Percentiles rank a stretch among this genome's conserved stretches.
Conservation (phyloP, 2,888 invertebrate species). For the Stenodema calcarata region DNA sequence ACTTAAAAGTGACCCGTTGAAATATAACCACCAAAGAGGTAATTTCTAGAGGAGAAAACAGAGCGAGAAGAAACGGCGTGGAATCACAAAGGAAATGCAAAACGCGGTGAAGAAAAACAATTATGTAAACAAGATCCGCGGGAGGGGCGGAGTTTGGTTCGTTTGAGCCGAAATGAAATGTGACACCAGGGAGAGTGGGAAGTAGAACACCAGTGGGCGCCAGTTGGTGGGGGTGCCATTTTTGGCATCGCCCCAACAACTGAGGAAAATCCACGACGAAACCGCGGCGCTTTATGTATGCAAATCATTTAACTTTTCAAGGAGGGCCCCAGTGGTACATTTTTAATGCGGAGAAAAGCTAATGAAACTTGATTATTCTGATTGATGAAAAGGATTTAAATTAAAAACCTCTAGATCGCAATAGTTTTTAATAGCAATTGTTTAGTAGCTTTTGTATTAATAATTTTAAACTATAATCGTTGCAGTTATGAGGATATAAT, state of each 20-base stretch:
- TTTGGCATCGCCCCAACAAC: constrained; percentile 28
- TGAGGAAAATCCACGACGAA: background rate
- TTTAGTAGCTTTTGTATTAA: too few species aligned
- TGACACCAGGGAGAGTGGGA: background rate
- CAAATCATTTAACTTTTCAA: constrained; percentile 32
- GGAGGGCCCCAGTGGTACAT: background rate
- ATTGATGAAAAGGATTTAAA: too few species aligned
- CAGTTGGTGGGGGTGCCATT: background rate
- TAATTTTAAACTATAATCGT: too few species aligned
- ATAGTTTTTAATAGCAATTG: too few species aligned
- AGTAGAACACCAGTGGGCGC: background rate
- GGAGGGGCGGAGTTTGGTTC: background rate
- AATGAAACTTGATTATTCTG: too few species aligned
- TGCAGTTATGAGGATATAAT: too few species aligned
- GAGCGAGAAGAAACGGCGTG: background rate
- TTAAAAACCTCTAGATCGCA: too few species aligned
- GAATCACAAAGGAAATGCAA: constrained; percentile 9
- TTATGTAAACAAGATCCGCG: constrained; percentile 37
- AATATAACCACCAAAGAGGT: background rate
- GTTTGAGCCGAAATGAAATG: constrained; percentile 41
- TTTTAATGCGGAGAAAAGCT: background rate
- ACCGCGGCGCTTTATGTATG: constrained; percentile 32
- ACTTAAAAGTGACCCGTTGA: background rate
- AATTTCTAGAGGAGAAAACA: background rate
- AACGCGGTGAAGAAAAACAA: constrained; percentile 33